Conservation (phyloP, 2,888 invertebrate genomes). For the Zygogramma bicolorata region DNA sequence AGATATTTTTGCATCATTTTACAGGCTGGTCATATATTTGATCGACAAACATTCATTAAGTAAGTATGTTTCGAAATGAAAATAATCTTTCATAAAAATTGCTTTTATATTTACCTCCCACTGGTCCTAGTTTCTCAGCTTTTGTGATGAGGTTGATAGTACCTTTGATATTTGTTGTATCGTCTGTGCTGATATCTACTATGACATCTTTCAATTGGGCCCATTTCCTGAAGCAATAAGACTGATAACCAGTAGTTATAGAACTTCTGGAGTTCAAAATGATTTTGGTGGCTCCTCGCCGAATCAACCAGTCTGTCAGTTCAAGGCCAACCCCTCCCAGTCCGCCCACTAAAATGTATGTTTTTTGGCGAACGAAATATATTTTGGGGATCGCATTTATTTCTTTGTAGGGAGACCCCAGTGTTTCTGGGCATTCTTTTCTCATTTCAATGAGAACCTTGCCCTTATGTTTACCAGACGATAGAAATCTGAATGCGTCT, state of each 20-base stretch:
- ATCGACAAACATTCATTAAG: too few relatives aligned
- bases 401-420: constrained; percentile 32
- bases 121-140: constrained; percentile 66
- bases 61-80: too few relatives aligned
- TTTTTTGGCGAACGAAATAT: constrained; percentile 56
- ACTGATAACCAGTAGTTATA: constrained; percentile 72
- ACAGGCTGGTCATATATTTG: too few relatives aligned
- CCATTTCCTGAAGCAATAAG: constrained; percentile 65
- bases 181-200: constrained; percentile 64
- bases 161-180: constrained; percentile 62
- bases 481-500: constrained; percentile 76
- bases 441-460: constrained; percentile 71
- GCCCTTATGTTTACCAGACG: constrained; percentile 83
- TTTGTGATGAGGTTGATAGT: constrained; percentile 64
- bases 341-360: constrained; percentile 67
- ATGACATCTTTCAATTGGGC: constrained; percentile 55
- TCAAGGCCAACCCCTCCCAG: constrained; percentile 78
- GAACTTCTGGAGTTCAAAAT: constrained; percentile 73
- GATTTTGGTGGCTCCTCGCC: constrained; percentile 71
- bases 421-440: constrained; percentile 44
- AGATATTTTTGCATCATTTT: too few relatives aligned
- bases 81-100: not conserved
- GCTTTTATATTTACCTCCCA: constrained; percentile 68
- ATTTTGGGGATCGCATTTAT: constrained; percentile 44
- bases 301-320: constrained; percentile 72